Evolutionary conservation across 1,140 invertebrate genomes (phyloP).

Genomic region (Meloidogyne floridensis): DNA sequence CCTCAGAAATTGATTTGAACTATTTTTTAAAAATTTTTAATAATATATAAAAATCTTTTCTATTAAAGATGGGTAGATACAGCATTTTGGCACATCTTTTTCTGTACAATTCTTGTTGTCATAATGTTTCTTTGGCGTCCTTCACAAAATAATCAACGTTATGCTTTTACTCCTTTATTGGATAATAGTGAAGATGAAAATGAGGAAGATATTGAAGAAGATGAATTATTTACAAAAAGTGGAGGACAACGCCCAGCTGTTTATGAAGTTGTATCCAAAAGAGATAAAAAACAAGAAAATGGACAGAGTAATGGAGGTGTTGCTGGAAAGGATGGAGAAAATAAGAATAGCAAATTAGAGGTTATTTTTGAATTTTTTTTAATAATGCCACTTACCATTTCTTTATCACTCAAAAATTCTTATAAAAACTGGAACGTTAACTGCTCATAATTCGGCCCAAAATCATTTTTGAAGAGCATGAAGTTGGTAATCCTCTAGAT

Average conservation of each 20-base stretch:
- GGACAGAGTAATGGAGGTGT: constrained; percentile 11
- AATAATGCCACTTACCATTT: neutral
- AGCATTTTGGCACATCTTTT: constrained; percentile 89
- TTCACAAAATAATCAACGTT: constrained; percentile 88
- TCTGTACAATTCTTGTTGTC: constrained; percentile 81
- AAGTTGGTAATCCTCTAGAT: no score
- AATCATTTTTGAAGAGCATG: no score
- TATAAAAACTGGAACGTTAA: no score
- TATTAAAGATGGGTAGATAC: constrained; percentile 79
- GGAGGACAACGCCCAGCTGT: constrained; percentile 29
- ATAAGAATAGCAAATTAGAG: constrained; percentile 31
- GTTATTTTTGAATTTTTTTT: constrained; percentile 8
- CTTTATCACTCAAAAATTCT: no score
- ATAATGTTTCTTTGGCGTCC: constrained; percentile 93
- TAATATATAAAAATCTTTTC: no score
- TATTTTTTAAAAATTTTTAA: no score
- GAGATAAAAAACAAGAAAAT: neutral
- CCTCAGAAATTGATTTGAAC: no score
- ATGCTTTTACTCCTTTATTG: constrained; percentile 86
- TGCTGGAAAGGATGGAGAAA: neutral
- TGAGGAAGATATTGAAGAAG: constrained; percentile 51
- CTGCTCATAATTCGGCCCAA: no score
- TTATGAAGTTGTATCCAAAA: constrained; percentile 55
- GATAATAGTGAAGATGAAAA: constrained; percentile 77
- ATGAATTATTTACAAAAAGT: constrained; percentile 49